Evolutionary conservation across 2,888 invertebrate species (phyloP).

Genomic region (Ditula angustiorana): DNA sequence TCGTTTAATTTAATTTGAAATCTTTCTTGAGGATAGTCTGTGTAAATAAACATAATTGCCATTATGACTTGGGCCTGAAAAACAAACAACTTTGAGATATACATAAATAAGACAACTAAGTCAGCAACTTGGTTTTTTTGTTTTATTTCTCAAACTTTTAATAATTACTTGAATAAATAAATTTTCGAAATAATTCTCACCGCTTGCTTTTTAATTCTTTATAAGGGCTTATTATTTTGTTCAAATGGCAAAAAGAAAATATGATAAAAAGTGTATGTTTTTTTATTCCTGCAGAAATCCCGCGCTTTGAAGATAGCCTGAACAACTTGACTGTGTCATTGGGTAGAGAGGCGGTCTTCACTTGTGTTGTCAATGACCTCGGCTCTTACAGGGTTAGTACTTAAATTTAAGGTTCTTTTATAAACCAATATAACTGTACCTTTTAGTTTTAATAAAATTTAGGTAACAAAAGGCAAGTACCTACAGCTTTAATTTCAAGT

Average conservation of each 20-base stretch:
- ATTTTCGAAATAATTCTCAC: too few species aligned
- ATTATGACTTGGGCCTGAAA: neutral
- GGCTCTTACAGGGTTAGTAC: slow-evolving; percentile 90
- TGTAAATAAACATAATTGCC: too few species aligned
- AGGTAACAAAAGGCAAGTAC: too few species aligned
- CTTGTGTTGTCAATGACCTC: slow-evolving; percentile 94
- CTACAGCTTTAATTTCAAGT: too few species aligned
- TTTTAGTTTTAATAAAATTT: neutral
- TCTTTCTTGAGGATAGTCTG: neutral
- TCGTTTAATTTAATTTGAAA: neutral
- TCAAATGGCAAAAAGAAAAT: neutral
- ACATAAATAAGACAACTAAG: slow-evolving; percentile 2
- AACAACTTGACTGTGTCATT: slow-evolving; percentile 93
- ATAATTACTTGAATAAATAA: too few species aligned
- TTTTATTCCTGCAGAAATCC: slow-evolving; percentile 81
- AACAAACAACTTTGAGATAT: neutral
- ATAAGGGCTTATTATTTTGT: neutral
- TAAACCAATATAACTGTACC: neutral
- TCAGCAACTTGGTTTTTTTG: neutral
- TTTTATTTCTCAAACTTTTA: neutral
- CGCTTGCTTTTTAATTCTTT: too few species aligned
- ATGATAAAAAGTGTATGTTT: slow-evolving; percentile 32
- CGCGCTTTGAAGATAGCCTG: slow-evolving; percentile 92
- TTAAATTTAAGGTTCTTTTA: neutral
- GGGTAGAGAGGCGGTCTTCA: slow-evolving; percentile 93